Evolutionary conservation across 2,888 invertebrate species (phyloP), one percentile per base, ranked within the genome.

Genomic region (Morpho achilles): DNA sequence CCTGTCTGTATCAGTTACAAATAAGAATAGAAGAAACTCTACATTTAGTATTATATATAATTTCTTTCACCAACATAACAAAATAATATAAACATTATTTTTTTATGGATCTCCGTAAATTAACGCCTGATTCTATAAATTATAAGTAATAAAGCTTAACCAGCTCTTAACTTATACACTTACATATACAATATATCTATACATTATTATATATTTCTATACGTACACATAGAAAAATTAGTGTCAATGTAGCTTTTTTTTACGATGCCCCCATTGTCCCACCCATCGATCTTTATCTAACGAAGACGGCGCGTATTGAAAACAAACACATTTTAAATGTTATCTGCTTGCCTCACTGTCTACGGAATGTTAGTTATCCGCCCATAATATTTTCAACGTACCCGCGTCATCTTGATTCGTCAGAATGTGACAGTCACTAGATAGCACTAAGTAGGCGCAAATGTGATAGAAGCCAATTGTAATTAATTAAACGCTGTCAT

Each of bases 281-380:
- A 32, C 32, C 42, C 47, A 52, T 43, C 46, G 42, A 57, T 47
- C 46, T 46, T 57, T 50, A 54, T 44, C 41, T 43, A 43, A 55
- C 51, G 43, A 53, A 53, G 57, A 56, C 46, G 40, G 40, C 43
- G 45, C 16, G 46, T 49, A 55, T 58, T 58, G 42, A 50, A 57
- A 51, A 54, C 46, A 47, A 48, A 55, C 32, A 40, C 50, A 42
- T 56, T 52, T 41, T 41, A 32, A 42, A 45, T 58, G 58, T 62
- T 62, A 65, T 67, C 65, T 51, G 64, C 56, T 60, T 64, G 63
- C 64, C 53, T 64, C 60, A 56, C 56, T 60, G 67, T 67, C 66
- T 66, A 61, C 56, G 61, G 67, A 64, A 64, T 66, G 66, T 60
- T 43, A 54, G 62, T 63, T 62, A 63, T 65, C 64, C 44, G 54